Conservation (phyloP, 2,888 invertebrate species). For the Ctenicera cuprea region DNA sequence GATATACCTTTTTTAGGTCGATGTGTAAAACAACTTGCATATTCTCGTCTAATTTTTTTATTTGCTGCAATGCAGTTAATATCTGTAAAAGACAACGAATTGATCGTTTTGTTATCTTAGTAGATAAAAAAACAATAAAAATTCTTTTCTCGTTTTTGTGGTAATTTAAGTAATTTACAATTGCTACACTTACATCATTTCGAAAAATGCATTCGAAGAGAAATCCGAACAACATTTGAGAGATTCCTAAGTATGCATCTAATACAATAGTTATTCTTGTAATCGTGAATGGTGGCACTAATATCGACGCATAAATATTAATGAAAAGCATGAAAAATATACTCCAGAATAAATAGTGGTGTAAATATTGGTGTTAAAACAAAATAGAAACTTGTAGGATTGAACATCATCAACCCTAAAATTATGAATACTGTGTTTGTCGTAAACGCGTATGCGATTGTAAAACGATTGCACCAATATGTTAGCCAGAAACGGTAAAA, state of each 20-base stretch:
- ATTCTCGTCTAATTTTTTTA: not conserved
- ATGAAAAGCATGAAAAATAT: slow-evolving; percentile 4
- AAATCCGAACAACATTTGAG: not conserved
- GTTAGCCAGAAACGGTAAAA: no score
- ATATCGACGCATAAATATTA: not conserved
- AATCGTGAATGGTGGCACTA: not conserved
- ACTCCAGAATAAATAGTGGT: slow-evolving; percentile 11
- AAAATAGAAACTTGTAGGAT: not conserved
- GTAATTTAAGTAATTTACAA: no score
- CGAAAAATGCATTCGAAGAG: slow-evolving; percentile 11
- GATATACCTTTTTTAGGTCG: slow-evolving; percentile 2
- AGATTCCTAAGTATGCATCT: not conserved
- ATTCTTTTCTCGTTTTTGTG: no score
- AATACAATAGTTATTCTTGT: not conserved
- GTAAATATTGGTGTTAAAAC: slow-evolving; percentile 12
- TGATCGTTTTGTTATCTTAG: no score
- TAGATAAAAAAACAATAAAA: no score
- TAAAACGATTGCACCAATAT: no score
- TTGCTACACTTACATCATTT: slow-evolving; percentile 1
- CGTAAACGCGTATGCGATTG: no score
- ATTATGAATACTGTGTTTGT: no score
- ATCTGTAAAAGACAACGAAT: not conserved
- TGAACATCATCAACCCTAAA: not conserved
- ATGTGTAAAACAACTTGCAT: not conserved
- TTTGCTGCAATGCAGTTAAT: not conserved